Evolutionary conservation across 2,888 invertebrate genomes (phyloP), one percentile per base, ranked within the genome.

Genomic region (Andrena bicolor): DNA sequence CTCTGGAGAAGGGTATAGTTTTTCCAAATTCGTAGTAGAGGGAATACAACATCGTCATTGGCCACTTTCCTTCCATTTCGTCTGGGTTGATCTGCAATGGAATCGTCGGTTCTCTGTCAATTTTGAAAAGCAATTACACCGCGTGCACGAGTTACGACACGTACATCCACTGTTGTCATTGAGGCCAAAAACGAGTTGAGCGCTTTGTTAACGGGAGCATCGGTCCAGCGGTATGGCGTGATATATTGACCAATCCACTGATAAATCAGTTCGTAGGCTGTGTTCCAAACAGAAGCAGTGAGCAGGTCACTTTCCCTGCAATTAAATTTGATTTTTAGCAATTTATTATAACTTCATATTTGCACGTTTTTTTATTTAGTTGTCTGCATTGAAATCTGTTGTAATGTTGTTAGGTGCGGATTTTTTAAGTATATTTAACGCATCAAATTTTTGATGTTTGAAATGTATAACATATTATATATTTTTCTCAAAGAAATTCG

Each of bases 21-120:
- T 97, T 97, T 90, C 97, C 97, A 91, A 97, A 97, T 94, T 97
- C 97, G 89, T 97, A 97, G 91, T 97, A 97, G 3, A 97, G 94
- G 0, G 97, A 97, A 90, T 97, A 97, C 0, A 97, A 94, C 58
- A 96, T 96, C 0, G 97, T 97, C 95, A 97, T 96, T 0, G 97
- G 97, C 96, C 97, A 97, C 91, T 97, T 97, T 77, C 97, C 97
- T 91, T 96, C 96, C 93, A 97, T 96, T 90, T 97, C 97, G 8
- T 95, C 94, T 5, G 96, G 96, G 81, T 96, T 95, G 90, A 97
- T 95, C 97, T 97, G 87, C 13, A 58, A 58, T 6, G 5, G n/a
- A 56, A 30, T 28, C 23, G 20, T 81, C 13, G n/a, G 0, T 32
- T n/a, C n/a, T 7, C 10, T 30, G 35, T 20, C 7, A 13, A 30